Evolutionary conservation across 2,113 vertebrate species (phyloP).

Genomic region (Paramisgurnus dabryanus): DNA sequence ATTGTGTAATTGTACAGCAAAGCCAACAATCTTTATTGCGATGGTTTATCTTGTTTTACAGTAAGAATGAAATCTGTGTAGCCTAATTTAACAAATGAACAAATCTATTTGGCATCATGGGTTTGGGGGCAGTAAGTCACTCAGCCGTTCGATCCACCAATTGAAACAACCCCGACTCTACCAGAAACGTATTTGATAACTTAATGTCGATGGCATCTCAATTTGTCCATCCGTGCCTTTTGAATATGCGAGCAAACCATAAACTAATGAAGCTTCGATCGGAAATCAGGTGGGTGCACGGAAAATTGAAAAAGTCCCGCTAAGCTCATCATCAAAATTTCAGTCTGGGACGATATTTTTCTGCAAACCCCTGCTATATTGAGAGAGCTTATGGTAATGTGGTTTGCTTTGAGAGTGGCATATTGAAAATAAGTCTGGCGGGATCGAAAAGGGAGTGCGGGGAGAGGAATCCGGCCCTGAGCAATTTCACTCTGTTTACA

Average conservation of each 20-base stretch:
- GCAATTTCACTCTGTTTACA: conserved; percentile 55
- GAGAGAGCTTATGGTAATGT: conserved; percentile 53
- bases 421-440: conserved; percentile 54
- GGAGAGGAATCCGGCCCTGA: conserved; percentile 38
- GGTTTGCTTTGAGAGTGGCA: conserved; percentile 51
- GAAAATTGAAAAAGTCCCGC: conserved; percentile 37
- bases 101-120: not conserved
- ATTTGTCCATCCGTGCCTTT: not conserved
- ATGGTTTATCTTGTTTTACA: no score
- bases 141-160: not conserved
- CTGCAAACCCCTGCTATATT: conserved; percentile 30
- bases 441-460: conserved; percentile 46
- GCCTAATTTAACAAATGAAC: conserved; percentile 4
- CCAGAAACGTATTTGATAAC: not conserved
- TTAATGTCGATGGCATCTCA: not conserved
- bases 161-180: not conserved
- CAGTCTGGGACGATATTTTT: conserved; percentile 45
- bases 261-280: conserved; percentile 33
- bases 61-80: not conserved
- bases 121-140: not conserved
- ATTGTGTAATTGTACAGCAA: no score
- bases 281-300: conserved; percentile 20
- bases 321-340: conserved; percentile 36
- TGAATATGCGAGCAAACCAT: not conserved
- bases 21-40: no score